These are phyloP conservation scores for Sorex maritimensis DNA, from an alignment of 2,797 vertebrate species.

Conservation along the genomic window DNA sequence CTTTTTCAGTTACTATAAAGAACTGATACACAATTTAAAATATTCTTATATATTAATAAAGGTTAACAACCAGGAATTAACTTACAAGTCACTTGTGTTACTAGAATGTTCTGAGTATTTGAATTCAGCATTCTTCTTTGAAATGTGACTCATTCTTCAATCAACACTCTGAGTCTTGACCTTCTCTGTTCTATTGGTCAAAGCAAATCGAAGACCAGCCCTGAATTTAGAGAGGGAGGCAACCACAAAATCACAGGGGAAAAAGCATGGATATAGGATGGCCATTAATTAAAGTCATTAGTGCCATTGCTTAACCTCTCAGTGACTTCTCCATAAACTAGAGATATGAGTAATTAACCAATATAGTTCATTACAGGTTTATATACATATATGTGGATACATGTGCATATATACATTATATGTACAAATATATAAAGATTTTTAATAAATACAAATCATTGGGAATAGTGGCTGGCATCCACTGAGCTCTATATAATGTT, in stretches of 20 bases:
- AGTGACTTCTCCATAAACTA: conserved; percentile 9
- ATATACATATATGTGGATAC: not conserved
- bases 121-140: not conserved
- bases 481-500: not conserved
- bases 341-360: not conserved
- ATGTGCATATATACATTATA: no score
- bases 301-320: not conserved
- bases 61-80: not conserved
- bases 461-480: not conserved
- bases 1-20: conserved; percentile 28
- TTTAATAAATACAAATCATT: not conserved
- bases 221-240: not conserved
- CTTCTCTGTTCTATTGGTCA: not conserved
- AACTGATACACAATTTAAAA: not conserved
- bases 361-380: not conserved
- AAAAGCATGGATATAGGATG: not conserved
- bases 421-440: not conserved
- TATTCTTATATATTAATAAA: not conserved
- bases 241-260: not conserved
- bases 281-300: not conserved
- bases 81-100: not conserved
- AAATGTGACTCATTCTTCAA: not conserved
- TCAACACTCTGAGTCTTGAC: not conserved
- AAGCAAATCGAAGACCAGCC: not conserved
- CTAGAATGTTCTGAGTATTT: not conserved